Evolutionary conservation across 1,140 invertebrate species (phyloP).

Genomic region (Caenorhabditis inopinata): DNA sequence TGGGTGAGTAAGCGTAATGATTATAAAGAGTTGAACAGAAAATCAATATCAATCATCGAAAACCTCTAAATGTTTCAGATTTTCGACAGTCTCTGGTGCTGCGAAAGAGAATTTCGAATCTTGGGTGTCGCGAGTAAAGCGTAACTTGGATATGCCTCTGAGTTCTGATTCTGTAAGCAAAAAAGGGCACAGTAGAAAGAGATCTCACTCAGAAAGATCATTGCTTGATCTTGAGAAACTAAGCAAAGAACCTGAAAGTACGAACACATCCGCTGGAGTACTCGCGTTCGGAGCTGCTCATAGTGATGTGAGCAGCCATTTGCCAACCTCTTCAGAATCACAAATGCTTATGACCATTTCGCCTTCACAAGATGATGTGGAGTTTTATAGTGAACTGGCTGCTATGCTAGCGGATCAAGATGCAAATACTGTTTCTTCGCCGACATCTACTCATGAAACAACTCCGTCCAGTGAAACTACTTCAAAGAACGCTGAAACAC

Average conservation of each 20-base stretch:
- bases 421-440: background rate
- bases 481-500: background rate
- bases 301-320: background rate
- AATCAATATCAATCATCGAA: background rate
- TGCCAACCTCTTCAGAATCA: background rate
- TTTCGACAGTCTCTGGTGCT: conserved; percentile 46
- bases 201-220: conserved; percentile 60
- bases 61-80: conserved; percentile 15
- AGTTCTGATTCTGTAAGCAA: conserved; percentile 32
- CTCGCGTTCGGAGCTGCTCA: background rate
- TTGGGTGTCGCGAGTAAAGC: conserved; percentile 70
- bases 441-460: background rate
- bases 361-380: background rate
- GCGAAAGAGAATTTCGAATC: conserved; percentile 71
- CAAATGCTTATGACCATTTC: background rate
- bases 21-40: too few species aligned
- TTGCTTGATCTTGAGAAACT: conserved; percentile 47
- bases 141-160: background rate
- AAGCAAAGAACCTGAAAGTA: background rate
- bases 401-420: background rate
- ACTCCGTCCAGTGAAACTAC: background rate
- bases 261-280: background rate
- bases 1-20: too few species aligned
- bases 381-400: background rate
- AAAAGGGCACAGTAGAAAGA: conserved; percentile 55